Percentiles rank a stretch among this genome's conserved stretches.
Evolutionary conservation across 1,140 invertebrate species (phyloP).

Genomic region (Mesaphorura yosii): DNA sequence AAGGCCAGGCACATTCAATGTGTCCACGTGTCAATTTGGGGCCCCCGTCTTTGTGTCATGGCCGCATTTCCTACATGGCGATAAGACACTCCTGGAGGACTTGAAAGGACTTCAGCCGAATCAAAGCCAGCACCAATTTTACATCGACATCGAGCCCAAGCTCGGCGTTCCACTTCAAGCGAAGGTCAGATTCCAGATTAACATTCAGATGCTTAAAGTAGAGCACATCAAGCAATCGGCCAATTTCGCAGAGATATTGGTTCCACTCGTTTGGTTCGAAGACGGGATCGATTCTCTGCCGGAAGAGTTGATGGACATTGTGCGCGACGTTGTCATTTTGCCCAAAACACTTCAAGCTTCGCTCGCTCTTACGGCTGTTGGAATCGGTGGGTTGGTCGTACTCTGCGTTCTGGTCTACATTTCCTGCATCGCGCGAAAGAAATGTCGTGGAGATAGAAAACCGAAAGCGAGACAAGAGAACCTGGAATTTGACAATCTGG

Average conservation of each 20-base stretch:
- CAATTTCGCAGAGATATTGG: slow-evolving; percentile 74
- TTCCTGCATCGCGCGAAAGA: too few species aligned
- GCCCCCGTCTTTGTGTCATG: slow-evolving; percentile 78
- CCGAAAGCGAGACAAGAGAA: too few species aligned
- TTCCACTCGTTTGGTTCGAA: slow-evolving; percentile 83
- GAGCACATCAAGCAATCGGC: slow-evolving; percentile 79
- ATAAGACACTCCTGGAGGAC: slow-evolving; percentile 57
- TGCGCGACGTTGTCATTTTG: too few species aligned
- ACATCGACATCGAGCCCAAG: slow-evolving; percentile 69
- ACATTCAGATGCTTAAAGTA: slow-evolving; percentile 73
- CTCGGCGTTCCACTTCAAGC: slow-evolving; percentile 70
- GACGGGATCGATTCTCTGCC: too few species aligned
- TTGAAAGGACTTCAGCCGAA: slow-evolving; percentile 67
- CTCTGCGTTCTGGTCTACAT: too few species aligned
- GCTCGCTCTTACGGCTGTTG: too few species aligned
- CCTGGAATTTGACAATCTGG: too few species aligned
- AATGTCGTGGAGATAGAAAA: too few species aligned
- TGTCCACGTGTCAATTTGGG: slow-evolving; percentile 71
- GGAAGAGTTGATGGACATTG: too few species aligned
- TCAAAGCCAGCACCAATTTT: slow-evolving; percentile 63
- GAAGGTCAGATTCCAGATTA: slow-evolving; percentile 69
- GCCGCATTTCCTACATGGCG: slow-evolving; percentile 79
- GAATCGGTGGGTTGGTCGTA: too few species aligned
- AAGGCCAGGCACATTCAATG: slow-evolving; percentile 71
- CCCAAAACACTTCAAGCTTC: too few species aligned